Conservation (phyloP, 1,140 invertebrate genomes). For the Dendrolimus kikuchii region DNA sequence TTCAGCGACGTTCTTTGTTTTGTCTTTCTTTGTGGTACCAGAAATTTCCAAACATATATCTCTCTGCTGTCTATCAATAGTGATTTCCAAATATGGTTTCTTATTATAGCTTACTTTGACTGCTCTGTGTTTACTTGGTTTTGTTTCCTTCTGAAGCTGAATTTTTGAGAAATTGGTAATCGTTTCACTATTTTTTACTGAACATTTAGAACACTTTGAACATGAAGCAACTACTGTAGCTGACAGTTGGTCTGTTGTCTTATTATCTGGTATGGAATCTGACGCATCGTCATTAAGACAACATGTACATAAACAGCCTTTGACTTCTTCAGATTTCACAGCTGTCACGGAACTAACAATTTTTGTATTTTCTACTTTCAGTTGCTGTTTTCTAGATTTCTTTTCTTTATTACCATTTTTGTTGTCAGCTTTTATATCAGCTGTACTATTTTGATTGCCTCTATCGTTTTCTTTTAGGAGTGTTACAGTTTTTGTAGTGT, state of each 20-base stretch:
- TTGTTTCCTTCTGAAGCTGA: conserved; percentile 3
- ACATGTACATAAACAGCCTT: neutral
- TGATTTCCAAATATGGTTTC: conserved; percentile 25
- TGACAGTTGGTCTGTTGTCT: too few relatives aligned
- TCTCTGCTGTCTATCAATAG: conserved; percentile 26
- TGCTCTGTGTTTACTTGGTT: conserved; percentile 5
- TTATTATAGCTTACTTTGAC: conserved; percentile 5
- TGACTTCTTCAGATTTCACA: neutral
- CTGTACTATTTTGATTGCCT: neutral
- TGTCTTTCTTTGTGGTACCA: conserved; percentile 3
- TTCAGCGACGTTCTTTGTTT: conserved; percentile 2
- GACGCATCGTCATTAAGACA: too few relatives aligned
- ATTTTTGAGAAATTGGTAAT: conserved; percentile 3
- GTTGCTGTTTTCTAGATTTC: too few relatives aligned
- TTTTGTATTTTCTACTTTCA: too few relatives aligned
- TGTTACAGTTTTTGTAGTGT: conserved; percentile 11
- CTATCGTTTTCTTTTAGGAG: conserved; percentile 3
- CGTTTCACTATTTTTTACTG: conserved; percentile 1
- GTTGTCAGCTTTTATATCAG: too few relatives aligned
- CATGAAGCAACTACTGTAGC: too few relatives aligned
- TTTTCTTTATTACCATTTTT: too few relatives aligned
- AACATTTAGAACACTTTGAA: neutral
- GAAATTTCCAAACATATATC: conserved; percentile 25
- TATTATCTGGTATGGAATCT: too few relatives aligned
- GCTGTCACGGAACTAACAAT: neutral